Evolutionary conservation across 1,140 invertebrate species (phyloP).

Genomic region (Tetramorium simillimum): DNA sequence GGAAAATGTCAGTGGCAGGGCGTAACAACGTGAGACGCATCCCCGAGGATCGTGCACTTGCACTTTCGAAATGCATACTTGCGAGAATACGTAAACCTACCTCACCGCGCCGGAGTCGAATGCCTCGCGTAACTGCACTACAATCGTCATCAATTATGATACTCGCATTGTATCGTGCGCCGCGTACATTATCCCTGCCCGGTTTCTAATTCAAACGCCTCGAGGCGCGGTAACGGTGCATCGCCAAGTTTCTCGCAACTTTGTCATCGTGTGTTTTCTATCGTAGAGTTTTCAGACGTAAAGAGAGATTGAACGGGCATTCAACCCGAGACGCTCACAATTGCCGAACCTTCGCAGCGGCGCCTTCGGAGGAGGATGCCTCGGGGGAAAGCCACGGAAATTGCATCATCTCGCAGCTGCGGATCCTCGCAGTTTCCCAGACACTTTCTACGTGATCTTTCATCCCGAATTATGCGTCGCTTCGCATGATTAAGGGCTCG

Average conservation of each 20-base stretch:
- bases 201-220: constrained; percentile 16
- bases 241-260: not conserved
- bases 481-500: constrained; percentile 62
- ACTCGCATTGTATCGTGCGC: constrained; percentile 25
- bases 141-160: constrained; percentile 48
- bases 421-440: constrained; percentile 68
- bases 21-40: constrained; percentile 73
- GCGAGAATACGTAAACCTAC: constrained; percentile 62
- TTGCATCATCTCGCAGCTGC: constrained; percentile 52
- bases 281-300: not conserved
- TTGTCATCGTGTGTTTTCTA: constrained; percentile 1
- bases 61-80: constrained; percentile 74
- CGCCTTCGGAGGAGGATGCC: constrained; percentile 27
- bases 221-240: constrained; percentile 3
- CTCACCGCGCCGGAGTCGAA: constrained; percentile 11
- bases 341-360: not conserved
- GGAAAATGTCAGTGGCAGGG: constrained; percentile 72
- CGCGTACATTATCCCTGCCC: not conserved
- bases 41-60: constrained; percentile 70
- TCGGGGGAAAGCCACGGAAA: constrained; percentile 59
- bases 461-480: constrained; percentile 4
- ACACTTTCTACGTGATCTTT: constrained; percentile 68
- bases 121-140: constrained; percentile 39
- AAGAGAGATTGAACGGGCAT: not conserved
- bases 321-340: not conserved